Conservation (phyloP, 2,888 invertebrate species). For the Calliphora vomitoria region DNA sequence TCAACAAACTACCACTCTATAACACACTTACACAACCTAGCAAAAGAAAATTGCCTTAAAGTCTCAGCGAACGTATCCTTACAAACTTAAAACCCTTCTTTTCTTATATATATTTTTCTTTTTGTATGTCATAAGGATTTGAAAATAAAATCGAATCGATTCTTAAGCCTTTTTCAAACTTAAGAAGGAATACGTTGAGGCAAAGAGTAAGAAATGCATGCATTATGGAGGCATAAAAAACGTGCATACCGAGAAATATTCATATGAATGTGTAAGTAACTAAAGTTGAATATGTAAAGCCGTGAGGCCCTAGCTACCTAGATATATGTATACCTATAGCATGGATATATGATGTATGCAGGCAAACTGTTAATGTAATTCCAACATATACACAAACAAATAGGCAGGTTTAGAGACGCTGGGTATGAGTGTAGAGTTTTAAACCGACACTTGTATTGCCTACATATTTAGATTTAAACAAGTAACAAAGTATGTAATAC, state of each 20-base stretch:
- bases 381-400: neutral
- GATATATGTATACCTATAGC: neutral
- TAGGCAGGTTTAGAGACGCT: neutral
- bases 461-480: neutral
- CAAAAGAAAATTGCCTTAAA: conserved; percentile 30
- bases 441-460: conserved; percentile 6
- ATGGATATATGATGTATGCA: neutral
- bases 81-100: conserved; percentile 13
- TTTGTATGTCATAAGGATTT: conserved; percentile 42
- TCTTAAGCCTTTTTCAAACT: conserved; percentile 46
- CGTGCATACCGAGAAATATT: neutral
- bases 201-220: conserved; percentile 9
- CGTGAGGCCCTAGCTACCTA: conserved; percentile 46
- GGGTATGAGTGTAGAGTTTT: neutral
- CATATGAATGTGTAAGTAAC: conserved; percentile 8
- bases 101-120: neutral
- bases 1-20: neutral
- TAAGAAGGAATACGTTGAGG: neutral
- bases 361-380: conserved; percentile 63
- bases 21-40: neutral
- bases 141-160: conserved; percentile 63
- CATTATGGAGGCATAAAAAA: neutral
- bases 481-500: too few relatives aligned
- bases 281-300: conserved; percentile 63
- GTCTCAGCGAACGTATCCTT: conserved; percentile 1